Evolutionary conservation across 2,797 vertebrate genomes (phyloP).

Genomic region (Coregonus ussuriensis): DNA sequence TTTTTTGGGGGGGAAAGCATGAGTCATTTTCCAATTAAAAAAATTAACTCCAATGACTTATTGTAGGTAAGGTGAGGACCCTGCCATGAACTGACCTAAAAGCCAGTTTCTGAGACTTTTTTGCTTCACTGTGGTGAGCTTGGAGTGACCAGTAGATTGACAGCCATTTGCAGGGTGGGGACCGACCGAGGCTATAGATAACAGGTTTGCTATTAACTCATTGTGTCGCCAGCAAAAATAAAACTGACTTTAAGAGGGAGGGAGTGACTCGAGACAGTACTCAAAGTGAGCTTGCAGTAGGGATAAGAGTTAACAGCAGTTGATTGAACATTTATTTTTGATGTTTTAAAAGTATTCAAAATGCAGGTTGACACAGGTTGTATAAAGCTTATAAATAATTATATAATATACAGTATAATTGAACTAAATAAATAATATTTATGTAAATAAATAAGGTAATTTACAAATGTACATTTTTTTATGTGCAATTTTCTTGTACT

Average conservation of each 20-base stretch:
- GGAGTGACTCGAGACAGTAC: slow-evolving; percentile 12
- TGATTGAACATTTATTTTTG: background rate
- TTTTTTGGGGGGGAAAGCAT: no score
- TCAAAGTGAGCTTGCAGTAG: slow-evolving; percentile 30
- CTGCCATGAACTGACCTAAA: no score
- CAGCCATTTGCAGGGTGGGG: slow-evolving; percentile 25
- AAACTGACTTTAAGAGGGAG: slow-evolving; percentile 31
- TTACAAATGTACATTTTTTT: no score
- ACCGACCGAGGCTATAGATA: slow-evolving; percentile 30
- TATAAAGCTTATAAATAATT: no score
- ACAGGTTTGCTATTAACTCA: slow-evolving; percentile 48
- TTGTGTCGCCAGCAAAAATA: slow-evolving; percentile 27
- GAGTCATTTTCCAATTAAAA: no score
- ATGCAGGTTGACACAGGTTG: background rate
- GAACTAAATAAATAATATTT: no score
- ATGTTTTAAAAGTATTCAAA: background rate
- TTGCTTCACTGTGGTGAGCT: slow-evolving; percentile 15
- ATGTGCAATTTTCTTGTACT: no score
- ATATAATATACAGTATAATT: no score
- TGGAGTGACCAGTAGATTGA: slow-evolving; percentile 23
- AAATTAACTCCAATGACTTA: no score
- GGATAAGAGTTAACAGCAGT: slow-evolving; percentile 4
- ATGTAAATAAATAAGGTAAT: no score
- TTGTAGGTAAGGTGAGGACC: no score
- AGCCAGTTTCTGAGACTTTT: background rate